phyloP scores from a whole-genome alignment of 2,797 vertebrate species.

The Enoplosus armatus region DNA sequence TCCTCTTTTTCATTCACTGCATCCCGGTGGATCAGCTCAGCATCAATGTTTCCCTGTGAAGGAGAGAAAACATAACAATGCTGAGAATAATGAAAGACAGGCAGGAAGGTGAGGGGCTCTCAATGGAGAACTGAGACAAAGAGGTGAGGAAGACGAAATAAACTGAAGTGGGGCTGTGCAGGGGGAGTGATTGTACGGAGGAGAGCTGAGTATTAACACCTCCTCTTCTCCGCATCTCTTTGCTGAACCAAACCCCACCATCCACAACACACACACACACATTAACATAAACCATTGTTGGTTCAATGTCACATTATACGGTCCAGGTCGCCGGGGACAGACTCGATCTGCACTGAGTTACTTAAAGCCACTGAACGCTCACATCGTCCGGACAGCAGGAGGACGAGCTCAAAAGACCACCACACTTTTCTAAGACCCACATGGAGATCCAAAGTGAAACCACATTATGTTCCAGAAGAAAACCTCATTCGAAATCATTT shows the following conservation, averaged over 20 bases:
- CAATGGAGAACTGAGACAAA: not conserved
- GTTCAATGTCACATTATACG: constrained; percentile 37
- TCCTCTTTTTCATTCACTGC: constrained; percentile 37
- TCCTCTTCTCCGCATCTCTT: not conserved
- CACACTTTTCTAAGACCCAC: not conserved
- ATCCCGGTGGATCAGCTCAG: constrained; percentile 24
- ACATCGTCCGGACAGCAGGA: not conserved
- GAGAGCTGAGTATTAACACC: not conserved
- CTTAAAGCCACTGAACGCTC: constrained; percentile 10
- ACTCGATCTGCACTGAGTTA: too few species aligned
- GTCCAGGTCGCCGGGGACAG: constrained; percentile 8
- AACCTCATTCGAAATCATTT: not conserved
- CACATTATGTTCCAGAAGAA: too few species aligned
- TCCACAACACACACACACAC: not conserved
- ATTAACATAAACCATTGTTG: constrained; percentile 27
- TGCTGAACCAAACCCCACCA: not conserved
- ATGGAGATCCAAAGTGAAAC: not conserved
- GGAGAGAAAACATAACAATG: constrained; percentile 30
- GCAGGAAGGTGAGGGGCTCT: constrained; percentile 3
- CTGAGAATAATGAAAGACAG: not conserved
- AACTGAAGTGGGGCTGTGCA: not conserved
- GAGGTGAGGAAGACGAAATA: not conserved
- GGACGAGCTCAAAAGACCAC: not conserved
- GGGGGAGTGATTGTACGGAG: not conserved
- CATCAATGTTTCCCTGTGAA: constrained; percentile 39